Conservation (phyloP, 2,113 vertebrate genomes). For the Sinocyclocheilus rhinocerous region DNA sequence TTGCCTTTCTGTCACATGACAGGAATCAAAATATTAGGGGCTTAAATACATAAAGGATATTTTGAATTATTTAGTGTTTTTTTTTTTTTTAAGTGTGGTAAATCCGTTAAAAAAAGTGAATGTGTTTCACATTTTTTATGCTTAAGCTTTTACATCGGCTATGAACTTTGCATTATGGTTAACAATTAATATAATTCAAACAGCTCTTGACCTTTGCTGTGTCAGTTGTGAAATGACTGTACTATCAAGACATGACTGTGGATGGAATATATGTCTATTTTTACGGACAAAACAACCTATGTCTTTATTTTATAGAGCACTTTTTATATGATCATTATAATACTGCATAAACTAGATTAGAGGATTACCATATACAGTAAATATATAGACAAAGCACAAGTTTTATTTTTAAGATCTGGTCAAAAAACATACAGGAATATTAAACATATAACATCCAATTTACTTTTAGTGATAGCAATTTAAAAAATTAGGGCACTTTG, state of each 20-base stretch:
- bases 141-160: background rate
- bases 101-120: background rate
- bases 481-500: background rate
- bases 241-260: background rate
- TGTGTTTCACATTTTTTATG: no score
- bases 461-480: background rate
- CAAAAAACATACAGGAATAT: slow-evolving; percentile 7
- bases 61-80: background rate
- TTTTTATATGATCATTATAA: background rate
- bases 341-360: background rate
- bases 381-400: background rate
- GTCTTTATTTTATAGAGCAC: background rate
- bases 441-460: background rate
- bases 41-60: no score
- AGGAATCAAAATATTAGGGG: no score
- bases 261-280: background rate
- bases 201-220: background rate
- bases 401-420: background rate
- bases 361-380: background rate
- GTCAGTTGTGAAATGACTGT: background rate
- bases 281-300: background rate
- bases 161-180: slow-evolving; percentile 10
- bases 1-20: no score
- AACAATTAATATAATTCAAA: slow-evolving; percentile 24
- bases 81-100: slow-evolving; percentile 10